Percentiles rank a stretch among this genome's conserved stretches.
These are phyloP conservation scores for Anthoscopus minutus DNA, from an alignment of 2,113 vertebrate species.

Conservation along the genomic window DNA sequence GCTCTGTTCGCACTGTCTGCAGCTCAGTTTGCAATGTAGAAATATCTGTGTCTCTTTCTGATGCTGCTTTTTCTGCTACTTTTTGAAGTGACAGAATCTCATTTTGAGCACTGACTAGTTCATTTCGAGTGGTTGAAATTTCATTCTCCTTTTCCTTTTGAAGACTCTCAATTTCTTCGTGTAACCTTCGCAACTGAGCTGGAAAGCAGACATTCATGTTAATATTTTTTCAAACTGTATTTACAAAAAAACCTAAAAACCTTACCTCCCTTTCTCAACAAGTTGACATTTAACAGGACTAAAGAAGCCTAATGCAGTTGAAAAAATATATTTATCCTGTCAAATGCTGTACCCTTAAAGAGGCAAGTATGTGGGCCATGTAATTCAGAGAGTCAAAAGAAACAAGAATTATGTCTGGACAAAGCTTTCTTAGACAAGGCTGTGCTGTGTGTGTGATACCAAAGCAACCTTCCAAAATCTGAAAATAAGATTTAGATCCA, in stretches of 20 bases:
- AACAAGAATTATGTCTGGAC: neutral
- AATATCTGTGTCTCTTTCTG: slow-evolving; percentile 84
- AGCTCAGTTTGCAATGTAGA: slow-evolving; percentile 83
- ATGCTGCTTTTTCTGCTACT: slow-evolving; percentile 80
- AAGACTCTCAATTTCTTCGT: slow-evolving; percentile 87
- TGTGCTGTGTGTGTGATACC: neutral
- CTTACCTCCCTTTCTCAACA: neutral
- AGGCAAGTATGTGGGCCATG: neutral
- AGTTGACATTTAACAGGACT: neutral
- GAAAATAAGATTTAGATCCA: neutral
- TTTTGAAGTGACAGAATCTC: slow-evolving; percentile 88
- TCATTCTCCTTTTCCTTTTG: slow-evolving; percentile 88
- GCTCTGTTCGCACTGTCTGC: slow-evolving; percentile 75
- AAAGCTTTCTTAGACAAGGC: neutral
- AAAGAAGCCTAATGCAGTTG: neutral
- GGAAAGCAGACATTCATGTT: neutral
- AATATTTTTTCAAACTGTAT: neutral
- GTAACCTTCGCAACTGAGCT: slow-evolving; percentile 81
- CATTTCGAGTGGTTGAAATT: slow-evolving; percentile 82
- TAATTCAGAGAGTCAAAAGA: neutral
- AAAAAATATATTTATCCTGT: neutral
- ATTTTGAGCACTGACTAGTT: slow-evolving; percentile 86
- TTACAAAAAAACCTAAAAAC: neutral
- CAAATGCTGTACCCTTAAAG: neutral
- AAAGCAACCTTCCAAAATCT: neutral